Evolutionary conservation across 2,888 invertebrate species (phyloP), one percentile per base, ranked within the genome.

Genomic region (Catocala fraxini): DNA sequence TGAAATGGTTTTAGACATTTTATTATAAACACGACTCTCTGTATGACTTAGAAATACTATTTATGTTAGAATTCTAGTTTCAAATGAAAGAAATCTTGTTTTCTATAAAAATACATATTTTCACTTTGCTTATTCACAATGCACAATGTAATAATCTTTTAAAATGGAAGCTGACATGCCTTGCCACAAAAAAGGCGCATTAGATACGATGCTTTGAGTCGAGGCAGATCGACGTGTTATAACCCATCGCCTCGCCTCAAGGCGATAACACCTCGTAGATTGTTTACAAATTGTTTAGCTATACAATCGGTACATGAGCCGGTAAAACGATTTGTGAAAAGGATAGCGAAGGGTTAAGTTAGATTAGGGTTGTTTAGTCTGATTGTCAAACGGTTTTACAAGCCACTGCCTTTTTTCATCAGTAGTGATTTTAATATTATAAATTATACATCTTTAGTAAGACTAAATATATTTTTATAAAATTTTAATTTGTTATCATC

Each of bases 271-370:
- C 45, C 57, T 15, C 45, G 45, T 4, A 53, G 45, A 39, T 51
- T 52, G 46, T 58, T 51, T 59, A 54, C 53, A 53, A 54, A 59
- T 54, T 49, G 53, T 59, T 52, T 48, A 53, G 41, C 7, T 33
- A 34, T 43, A 34, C 25, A 41, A 51, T 46, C 52, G 39, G 46
- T 46, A 34, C 5, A 12, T 10, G n/a, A 33, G 48, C 5, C 13
- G 33, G 45, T 43, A 12, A 43, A 53, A 53, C 53, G 45, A 54
- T 54, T 54, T 54, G 53, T 54, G 53, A 43, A 43, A 54, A 54
- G 42, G n/a, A 52, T 10, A 45, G 5, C 34, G 33, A 35, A 33
- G 10, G 39, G 13, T 51, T 35, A 35, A 12, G 13, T 51, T 39
- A 2, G 13, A 33, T 45, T 45, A 34, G n/a, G 52, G 43, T 11